A percentile compares a stretch with the other conserved stretches of the same genome.
phyloP scores from a whole-genome alignment of 2,113 vertebrate species.

The Chloroceryle aenea region DNA sequence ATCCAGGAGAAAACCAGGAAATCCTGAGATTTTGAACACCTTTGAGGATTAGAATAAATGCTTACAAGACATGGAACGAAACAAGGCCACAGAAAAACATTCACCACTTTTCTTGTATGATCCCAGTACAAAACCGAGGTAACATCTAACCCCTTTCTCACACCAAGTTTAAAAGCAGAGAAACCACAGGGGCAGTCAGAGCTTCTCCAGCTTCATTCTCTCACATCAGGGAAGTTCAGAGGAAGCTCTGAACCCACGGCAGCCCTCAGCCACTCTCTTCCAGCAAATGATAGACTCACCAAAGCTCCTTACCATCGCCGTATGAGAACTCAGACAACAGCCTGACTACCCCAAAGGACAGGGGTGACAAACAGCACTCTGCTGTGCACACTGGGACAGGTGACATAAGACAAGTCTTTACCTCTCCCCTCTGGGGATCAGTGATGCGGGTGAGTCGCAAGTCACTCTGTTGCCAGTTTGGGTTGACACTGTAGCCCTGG shows the following conservation, averaged over 20 bases:
- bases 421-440: slow-evolving; percentile 94
- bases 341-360: neutral
- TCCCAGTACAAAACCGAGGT: neutral
- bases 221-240: neutral
- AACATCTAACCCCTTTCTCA: neutral
- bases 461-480: slow-evolving; percentile 93
- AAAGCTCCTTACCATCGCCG: neutral
- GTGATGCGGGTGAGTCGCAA: slow-evolving; percentile 92
- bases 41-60: neutral
- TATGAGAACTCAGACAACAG: neutral
- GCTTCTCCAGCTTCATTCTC: neutral
- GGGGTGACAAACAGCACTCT: too few relatives aligned
- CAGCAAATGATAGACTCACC: neutral
- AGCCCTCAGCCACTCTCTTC: neutral
- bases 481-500: slow-evolving; percentile 96
- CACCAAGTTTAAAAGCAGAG: neutral
- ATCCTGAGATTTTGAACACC: neutral
- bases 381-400: accelerated
- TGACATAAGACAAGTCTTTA: slow-evolving; percentile 28
- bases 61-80: neutral
- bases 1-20: neutral
- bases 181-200: neutral
- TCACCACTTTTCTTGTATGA: neutral
- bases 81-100: neutral
- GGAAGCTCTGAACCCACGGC: neutral